Conservation (phyloP, 2,797 vertebrate genomes). For the Pygocentrus nattereri region DNA sequence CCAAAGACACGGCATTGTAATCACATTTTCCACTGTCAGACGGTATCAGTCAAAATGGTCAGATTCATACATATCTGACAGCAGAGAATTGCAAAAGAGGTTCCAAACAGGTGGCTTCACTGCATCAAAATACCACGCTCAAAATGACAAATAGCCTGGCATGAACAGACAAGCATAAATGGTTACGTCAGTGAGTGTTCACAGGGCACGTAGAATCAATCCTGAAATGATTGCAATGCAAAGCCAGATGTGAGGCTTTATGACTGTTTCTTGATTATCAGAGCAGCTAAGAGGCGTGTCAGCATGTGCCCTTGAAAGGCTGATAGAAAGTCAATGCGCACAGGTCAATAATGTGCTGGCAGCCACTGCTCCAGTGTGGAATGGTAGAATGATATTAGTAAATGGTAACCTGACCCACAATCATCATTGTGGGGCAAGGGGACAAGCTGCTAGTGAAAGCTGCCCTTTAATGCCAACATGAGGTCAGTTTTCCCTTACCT, state of each 20-base stretch:
- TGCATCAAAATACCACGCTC: neutral
- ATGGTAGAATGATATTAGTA: neutral
- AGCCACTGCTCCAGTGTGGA: conserved; percentile 6
- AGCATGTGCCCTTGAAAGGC: conserved; percentile 6
- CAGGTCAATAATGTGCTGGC: conserved; percentile 22
- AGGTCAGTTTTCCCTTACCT: neutral
- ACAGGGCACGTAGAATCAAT: conserved; percentile 22
- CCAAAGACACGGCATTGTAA: conserved; percentile 19
- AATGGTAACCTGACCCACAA: neutral
- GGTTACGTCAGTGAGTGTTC: conserved; percentile 7
- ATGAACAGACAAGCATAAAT: neutral
- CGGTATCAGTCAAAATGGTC: conserved; percentile 19
- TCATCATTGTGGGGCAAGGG: neutral
- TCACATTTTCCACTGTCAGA: conserved; percentile 26
- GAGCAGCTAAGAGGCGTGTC: conserved; percentile 2
- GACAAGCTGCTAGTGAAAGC: neutral
- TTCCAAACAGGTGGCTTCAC: conserved; percentile 17
- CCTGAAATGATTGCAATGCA: conserved; percentile 32
- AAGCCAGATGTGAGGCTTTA: neutral
- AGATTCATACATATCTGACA: neutral
- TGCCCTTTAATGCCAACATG: neutral
- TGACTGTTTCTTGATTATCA: conserved; percentile 15
- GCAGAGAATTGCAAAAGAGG: neutral
- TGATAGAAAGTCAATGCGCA: conserved; percentile 30
- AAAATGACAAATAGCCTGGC: neutral